Evolutionary conservation across 2,888 invertebrate species (phyloP).

Genomic region (Polymixis flavicincta): DNA sequence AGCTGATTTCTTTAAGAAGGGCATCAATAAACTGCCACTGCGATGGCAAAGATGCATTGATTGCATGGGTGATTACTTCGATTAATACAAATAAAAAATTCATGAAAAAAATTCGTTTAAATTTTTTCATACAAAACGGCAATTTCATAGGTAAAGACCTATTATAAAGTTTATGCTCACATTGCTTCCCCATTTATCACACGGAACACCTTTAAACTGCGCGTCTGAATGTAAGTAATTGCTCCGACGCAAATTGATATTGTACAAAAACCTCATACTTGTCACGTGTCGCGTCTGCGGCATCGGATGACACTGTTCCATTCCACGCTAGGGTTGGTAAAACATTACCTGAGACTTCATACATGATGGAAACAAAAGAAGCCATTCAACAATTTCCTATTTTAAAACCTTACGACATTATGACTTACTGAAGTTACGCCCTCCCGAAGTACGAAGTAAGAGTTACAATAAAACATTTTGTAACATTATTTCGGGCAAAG

Average conservation of each 20-base stretch:
- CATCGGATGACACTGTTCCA: constrained; percentile 20
- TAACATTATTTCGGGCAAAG: constrained; percentile 18
- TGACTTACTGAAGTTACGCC: constrained; percentile 21
- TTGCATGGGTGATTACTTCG: too few relatives aligned
- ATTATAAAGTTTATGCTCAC: constrained; percentile 23
- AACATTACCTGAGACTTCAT: not conserved
- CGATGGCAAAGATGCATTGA: too few relatives aligned
- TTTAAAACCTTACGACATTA: constrained; percentile 12
- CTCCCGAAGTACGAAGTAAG: constrained; percentile 6
- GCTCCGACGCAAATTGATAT: constrained; percentile 52
- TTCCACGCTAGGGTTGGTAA: constrained; percentile 45
- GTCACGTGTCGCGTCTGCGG: constrained; percentile 30
- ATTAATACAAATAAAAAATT: too few relatives aligned
- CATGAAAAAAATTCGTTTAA: too few relatives aligned
- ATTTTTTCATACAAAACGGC: too few relatives aligned
- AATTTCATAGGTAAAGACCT: too few relatives aligned
- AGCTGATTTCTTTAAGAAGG: too few relatives aligned
- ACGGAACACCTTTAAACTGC: constrained; percentile 40
- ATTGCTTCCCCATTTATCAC: constrained; percentile 26
- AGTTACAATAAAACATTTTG: constrained; percentile 32
- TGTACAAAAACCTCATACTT: constrained; percentile 56
- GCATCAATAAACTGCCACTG: too few relatives aligned
- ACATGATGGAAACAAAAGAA: constrained; percentile 4
- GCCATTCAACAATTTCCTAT: not conserved
- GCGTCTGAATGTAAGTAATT: constrained; percentile 44